phyloP scores from a whole-genome alignment of 2,113 vertebrate genomes.

The Odontesthes bonariensis region DNA sequence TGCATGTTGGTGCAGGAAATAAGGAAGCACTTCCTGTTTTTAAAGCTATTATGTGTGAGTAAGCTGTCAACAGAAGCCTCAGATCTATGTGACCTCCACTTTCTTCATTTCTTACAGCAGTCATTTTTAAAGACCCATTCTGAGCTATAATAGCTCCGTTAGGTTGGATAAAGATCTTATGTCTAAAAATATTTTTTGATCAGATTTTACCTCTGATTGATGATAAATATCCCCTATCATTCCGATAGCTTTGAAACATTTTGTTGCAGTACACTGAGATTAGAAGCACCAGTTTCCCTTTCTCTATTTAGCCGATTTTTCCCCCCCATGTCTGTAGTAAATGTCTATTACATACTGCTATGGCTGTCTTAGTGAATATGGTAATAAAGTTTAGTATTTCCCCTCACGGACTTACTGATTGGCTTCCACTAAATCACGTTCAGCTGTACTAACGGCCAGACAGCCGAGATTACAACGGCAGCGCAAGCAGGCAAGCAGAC shows the following conservation, averaged over 20 bases:
- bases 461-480: conserved; percentile 81
- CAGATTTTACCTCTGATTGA: too few relatives aligned
- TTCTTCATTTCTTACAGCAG: not conserved
- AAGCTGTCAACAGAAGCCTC: too few relatives aligned
- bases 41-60: not conserved
- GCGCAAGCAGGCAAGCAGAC: conserved; percentile 79
- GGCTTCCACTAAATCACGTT: conserved; percentile 79
- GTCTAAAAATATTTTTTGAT: too few relatives aligned
- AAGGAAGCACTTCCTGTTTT: not conserved
- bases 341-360: not conserved
- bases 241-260: not conserved
- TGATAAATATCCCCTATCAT: too few relatives aligned
- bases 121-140: too few relatives aligned
- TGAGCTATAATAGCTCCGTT: too few relatives aligned
- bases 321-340: not conserved
- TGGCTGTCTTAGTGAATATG: conserved; percentile 45
- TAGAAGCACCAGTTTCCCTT: not conserved
- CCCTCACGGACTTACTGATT: conserved; percentile 66
- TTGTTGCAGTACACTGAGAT: too few relatives aligned
- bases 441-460: conserved; percentile 78
- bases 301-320: not conserved
- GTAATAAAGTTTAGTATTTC: conserved; percentile 66
- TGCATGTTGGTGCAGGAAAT: not conserved
- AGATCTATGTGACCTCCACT: too few relatives aligned
- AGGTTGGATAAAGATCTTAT: too few relatives aligned